A percentile compares a stretch with the other conserved stretches of the same genome.
Conservation (phyloP, 2,113 vertebrate species). For the Neoarius graeffei region DNA sequence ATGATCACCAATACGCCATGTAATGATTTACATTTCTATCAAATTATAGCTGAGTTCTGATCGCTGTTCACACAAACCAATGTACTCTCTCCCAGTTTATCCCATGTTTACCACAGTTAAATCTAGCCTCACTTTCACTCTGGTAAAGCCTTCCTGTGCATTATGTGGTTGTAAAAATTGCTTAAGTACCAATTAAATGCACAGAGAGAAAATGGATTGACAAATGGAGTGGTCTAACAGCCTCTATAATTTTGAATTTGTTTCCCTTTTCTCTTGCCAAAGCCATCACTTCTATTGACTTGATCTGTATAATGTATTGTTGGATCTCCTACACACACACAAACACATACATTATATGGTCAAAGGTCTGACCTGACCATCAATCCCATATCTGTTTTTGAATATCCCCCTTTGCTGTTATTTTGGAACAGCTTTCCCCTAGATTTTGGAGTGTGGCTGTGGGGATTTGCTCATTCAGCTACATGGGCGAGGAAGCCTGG, state of each 20-base stretch:
- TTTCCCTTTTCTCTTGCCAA: neutral
- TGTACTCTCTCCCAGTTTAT: neutral
- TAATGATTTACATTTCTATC: neutral
- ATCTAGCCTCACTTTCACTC: neutral
- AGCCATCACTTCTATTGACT: constrained; percentile 51
- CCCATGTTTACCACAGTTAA: neutral
- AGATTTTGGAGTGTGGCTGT: too few relatives aligned
- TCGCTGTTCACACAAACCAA: too few relatives aligned
- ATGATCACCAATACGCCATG: neutral
- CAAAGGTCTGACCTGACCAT: neutral
- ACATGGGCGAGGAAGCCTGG: too few relatives aligned
- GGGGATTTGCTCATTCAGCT: too few relatives aligned
- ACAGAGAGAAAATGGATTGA: neutral
- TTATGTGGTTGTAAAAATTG: neutral
- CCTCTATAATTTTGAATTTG: neutral
- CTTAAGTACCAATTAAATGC: neutral
- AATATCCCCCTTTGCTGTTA: neutral
- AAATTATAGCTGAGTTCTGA: neutral
- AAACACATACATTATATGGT: neutral
- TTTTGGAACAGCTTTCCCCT: neutral
- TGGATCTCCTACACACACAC: constrained; percentile 38
- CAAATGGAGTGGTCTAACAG: neutral
- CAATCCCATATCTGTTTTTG: neutral
- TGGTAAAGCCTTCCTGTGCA: neutral
- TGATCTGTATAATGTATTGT: constrained; percentile 60